Percentiles rank a stretch among this genome's conserved stretches.
Conservation (phyloP, 2,113 vertebrate species). For the Taxidea taxus region DNA sequence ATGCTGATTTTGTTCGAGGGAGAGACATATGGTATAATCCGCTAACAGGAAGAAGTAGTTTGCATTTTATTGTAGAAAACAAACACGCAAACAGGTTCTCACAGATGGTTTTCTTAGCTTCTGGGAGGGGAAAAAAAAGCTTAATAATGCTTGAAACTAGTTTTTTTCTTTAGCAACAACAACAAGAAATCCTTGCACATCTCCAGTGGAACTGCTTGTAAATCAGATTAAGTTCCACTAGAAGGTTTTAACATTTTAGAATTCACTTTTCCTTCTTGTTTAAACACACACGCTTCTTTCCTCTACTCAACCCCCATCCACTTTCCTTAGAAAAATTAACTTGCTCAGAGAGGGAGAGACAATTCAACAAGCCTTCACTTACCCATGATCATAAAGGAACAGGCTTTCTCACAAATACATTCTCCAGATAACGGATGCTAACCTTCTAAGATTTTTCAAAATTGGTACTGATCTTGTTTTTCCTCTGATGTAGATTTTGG, state of each 20-base stretch:
- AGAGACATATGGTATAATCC: constrained; percentile 97
- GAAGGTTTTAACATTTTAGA: constrained; percentile 57
- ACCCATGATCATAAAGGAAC: background rate
- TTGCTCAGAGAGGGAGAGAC: constrained; percentile 55
- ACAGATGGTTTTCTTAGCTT: constrained; percentile 96
- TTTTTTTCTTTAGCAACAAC: constrained; percentile 69
- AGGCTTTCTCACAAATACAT: background rate
- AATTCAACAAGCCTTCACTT: background rate
- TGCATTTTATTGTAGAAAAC: constrained; percentile 99
- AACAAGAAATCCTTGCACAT: constrained; percentile 26
- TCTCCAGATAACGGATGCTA: constrained; percentile 41
- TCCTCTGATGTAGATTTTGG: background rate
- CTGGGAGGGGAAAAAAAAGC: constrained; percentile 85
- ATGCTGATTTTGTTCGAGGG: constrained; percentile 94
- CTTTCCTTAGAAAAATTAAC: constrained; percentile 54
- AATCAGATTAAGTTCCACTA: constrained; percentile 79
- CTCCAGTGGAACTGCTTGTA: constrained; percentile 71
- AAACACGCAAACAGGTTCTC: constrained; percentile 99
- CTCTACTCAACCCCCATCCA: background rate
- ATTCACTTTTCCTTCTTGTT: constrained; percentile 57
- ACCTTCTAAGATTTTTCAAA: background rate
- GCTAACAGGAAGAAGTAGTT: constrained; percentile 97
- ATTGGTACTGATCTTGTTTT: background rate
- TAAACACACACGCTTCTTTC: background rate
- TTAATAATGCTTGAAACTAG: constrained; percentile 86